Base-by-base conservation (phyloP, 2,888 invertebrate species). In the Ophion obscuratus region DNA sequence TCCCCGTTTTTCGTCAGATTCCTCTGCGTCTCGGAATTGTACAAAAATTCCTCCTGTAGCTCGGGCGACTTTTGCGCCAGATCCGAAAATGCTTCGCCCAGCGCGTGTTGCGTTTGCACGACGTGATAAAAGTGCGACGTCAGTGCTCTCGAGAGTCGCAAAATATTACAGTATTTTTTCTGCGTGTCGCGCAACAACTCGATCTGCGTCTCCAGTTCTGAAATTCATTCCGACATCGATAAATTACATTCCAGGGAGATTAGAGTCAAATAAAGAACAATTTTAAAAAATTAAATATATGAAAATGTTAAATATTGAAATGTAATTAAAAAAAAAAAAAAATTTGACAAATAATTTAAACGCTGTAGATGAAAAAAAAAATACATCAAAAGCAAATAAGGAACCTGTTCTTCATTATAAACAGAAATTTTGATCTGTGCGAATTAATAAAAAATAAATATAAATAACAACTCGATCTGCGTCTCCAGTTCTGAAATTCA, bases 1-100 rank as follows among this genome's bases (percentile, higher is more conserved):
- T 99, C 99, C 9, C 99, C 99, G 94, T 99, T 99, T 94, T 98
- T 98, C 40, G 97, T 97, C 86, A 99, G 95, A 91, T 98, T 97
- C 91, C 98, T 96, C 95, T 99, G 99, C 80, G 99, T 99, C 95
- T 99, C 99, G 44, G 98, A 98, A 95, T 99, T 99, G 94, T 98
- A 98, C 70, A 97, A 95, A 95, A 99, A 99, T 94, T 98, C 98
- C 91, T 98, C 98, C 94, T 99, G 98, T 75, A 99, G 95, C 94
- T 99, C 99, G 0, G 99, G 99, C 85, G 98, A 98, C 94, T 99
- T 98, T 95, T 99, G 98, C 78, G 99, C 98, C 89, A 99, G 95
- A 92, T 99, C 99, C 14, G 98, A 97, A 95, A 99, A 99, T 36
- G 98, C 97, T 94, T 99, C 98, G 0, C 98, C 98, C 71, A 99